Conservation (phyloP, 2,113 vertebrate species). For the Meles meles region DNA sequence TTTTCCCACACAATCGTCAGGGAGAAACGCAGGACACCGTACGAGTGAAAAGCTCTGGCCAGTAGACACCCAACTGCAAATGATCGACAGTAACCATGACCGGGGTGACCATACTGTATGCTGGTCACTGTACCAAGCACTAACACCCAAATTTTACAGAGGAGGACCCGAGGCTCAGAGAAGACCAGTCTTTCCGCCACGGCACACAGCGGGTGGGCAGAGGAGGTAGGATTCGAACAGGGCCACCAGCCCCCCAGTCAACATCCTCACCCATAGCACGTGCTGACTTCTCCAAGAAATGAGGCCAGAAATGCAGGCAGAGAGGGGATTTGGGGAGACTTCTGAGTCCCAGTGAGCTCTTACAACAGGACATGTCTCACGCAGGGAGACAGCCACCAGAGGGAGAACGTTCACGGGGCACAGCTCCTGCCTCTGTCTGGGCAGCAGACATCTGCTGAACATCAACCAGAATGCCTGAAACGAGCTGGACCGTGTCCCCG, state of each 20-base stretch:
- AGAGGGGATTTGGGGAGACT: background rate
- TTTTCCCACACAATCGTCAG: no score
- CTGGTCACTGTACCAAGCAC: background rate
- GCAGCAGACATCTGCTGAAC: rapidly evolving
- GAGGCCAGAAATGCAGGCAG: background rate
- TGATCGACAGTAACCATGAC: rapidly evolving
- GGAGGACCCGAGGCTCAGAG: background rate
- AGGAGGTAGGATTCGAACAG: background rate
- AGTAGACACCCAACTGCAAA: background rate
- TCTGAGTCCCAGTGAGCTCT: background rate
- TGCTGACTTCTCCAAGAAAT: background rate
- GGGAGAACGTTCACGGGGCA: rapidly evolving
- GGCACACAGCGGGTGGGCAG: background rate
- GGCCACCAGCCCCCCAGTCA: background rate
- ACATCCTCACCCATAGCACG: background rate
- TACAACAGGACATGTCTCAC: no score
- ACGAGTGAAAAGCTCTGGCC: background rate
- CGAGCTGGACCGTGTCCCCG: background rate
- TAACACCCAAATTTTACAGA: background rate
- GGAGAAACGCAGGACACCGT: rapidly evolving
- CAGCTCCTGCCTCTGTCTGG: background rate
- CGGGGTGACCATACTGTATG: no score
- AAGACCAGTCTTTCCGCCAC: background rate
- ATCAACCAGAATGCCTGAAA: background rate
- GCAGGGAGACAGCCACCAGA: background rate